These are phyloP conservation scores for Lasioglossum marginatum DNA, from an alignment of 2,888 invertebrate species.

Conservation along the genomic window DNA sequence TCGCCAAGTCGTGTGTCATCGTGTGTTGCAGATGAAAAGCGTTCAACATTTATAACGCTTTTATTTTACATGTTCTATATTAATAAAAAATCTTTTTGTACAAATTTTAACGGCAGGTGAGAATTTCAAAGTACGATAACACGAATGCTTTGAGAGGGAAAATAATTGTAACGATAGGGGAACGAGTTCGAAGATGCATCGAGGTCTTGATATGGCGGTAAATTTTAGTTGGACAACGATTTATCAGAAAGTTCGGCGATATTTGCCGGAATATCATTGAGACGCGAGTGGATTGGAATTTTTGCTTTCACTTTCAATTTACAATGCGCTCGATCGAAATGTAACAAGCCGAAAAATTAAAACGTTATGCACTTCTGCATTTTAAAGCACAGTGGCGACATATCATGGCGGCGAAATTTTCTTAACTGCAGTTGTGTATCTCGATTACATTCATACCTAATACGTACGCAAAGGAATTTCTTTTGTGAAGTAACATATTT, in stretches of 20 bases:
- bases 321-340: not conserved
- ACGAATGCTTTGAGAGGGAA: slow-evolving; percentile 24
- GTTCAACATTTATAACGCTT: slow-evolving; percentile 52
- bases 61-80: slow-evolving; percentile 65
- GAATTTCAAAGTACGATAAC: slow-evolving; percentile 30
- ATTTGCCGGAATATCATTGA: not conserved
- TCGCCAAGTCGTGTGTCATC: slow-evolving; percentile 73
- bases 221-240: slow-evolving; percentile 69
- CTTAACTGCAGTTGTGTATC: slow-evolving; percentile 66
- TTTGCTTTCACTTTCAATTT: not conserved
- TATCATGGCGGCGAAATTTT: slow-evolving; percentile 78
- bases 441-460: slow-evolving; percentile 56
- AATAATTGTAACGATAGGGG: slow-evolving; percentile 30
- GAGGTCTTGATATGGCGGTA: slow-evolving; percentile 75
- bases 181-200: slow-evolving; percentile 47
- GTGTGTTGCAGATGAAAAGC: slow-evolving; percentile 70
- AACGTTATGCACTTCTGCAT: slow-evolving; percentile 51
- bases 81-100: slow-evolving; percentile 63
- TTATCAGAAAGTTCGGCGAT: slow-evolving; percentile 29
- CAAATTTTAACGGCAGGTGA: slow-evolving; percentile 70
- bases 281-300: not conserved
- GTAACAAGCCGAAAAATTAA: slow-evolving; percentile 30
- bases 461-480: slow-evolving; percentile 60
- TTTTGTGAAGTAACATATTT: slow-evolving; percentile 48
- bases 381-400: slow-evolving; percentile 72